Evolutionary conservation across 2,797 vertebrate genomes (phyloP), one percentile per base, ranked within the genome.

Genomic region (Ctenochaetus hawaiiensis): DNA sequence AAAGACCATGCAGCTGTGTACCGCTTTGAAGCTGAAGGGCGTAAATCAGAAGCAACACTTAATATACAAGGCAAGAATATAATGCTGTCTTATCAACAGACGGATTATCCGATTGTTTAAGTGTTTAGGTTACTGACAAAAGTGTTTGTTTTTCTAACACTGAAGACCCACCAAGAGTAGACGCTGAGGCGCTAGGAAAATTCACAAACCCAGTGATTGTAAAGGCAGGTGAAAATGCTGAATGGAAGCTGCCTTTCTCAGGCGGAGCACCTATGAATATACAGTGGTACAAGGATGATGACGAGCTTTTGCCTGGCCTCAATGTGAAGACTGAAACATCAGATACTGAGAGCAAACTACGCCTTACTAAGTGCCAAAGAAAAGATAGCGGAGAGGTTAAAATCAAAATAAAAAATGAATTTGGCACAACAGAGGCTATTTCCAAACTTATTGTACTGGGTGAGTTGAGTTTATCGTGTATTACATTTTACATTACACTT

Each of bases 371-470:
- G 53, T 90, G 94, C 6, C 82, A 95, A 79, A 96, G 96, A 63
- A 96, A 94, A 88, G 95, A 97, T 61, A 60, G 92, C 14, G 97
- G 97, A 71, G 95, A 92, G 23, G 93, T 98, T 77, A 95, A 95
- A 92, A 88, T 97, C 52, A 97, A 93, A 76, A 90, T 98, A 34
- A 97, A 92, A 88, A 99, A 97, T 1, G 81, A 96, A 77, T 96
- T 94, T 60, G 96, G 96, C 5, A 90, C 90, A 14, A 73, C 78
- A 34, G 95, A 96, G 67, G 95, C 95, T 12, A 22, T 87, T 72
- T 88, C 97, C 54, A 95, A 92, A 75, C 94, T 99, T 7, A 52
- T 94, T 47, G 96, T 98, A 37, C 74, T 95, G 78, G 97, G 97
- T 99, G 87, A 94, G 96, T 92, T 49, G 20, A 4, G 1, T 58